Evolutionary conservation across 2,888 invertebrate species (phyloP).

Genomic region (Eupithecia vulgata): DNA sequence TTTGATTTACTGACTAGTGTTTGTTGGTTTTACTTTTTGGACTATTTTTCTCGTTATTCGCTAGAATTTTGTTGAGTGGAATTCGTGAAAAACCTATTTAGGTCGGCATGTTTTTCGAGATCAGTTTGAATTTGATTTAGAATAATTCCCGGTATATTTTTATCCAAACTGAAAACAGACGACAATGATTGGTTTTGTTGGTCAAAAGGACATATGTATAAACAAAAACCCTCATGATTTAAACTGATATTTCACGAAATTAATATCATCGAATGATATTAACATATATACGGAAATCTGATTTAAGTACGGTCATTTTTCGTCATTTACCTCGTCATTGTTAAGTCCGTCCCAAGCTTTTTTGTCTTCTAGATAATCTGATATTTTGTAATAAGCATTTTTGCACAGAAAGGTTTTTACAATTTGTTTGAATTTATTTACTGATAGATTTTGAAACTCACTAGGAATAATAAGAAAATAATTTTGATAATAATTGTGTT

Average conservation of each 20-base stretch:
- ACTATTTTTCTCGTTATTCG: slow-evolving; percentile 16
- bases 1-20: slow-evolving; percentile 61
- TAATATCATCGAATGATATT: too few species aligned
- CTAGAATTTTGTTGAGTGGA: slow-evolving; percentile 12
- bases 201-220: background rate
- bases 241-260: background rate
- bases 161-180: background rate
- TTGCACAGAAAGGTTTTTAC: too few species aligned
- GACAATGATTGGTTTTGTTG: background rate
- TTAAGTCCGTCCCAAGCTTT: too few species aligned
- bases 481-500: too few species aligned
- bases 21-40: slow-evolving; percentile 42
- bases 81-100: slow-evolving; percentile 1
- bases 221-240: background rate
- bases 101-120: background rate
- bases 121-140: background rate
- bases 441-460: too few species aligned
- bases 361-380: too few species aligned
- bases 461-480: too few species aligned
- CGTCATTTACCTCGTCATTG: too few species aligned
- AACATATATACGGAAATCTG: too few species aligned
- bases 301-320: too few species aligned
- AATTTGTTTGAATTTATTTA: too few species aligned
- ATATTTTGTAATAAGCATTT: too few species aligned
- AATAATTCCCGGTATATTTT: background rate